phyloP scores from a whole-genome alignment of 2,888 invertebrate genomes.

The Eudasyphora cyanicolor region DNA sequence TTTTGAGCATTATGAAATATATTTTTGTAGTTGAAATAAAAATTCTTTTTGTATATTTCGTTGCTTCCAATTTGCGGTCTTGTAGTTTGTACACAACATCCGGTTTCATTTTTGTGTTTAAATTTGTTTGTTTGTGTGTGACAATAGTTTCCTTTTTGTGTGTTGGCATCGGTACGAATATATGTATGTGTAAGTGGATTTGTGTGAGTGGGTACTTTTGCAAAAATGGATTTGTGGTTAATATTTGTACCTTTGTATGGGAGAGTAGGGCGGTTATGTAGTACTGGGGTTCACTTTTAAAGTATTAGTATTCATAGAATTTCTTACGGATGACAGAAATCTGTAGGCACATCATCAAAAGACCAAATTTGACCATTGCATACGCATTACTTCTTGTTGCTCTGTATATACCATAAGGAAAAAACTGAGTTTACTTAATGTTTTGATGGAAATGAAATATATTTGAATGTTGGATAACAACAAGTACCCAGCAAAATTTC shows the following conservation, averaged over 20 bases:
- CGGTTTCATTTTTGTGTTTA: conserved; percentile 30
- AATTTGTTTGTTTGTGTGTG: too few relatives aligned
- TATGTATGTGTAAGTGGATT: not conserved
- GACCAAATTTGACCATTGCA: too few relatives aligned
- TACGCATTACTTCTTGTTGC: too few relatives aligned
- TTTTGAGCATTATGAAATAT: not conserved
- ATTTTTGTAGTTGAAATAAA: not conserved
- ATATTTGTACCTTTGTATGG: not conserved
- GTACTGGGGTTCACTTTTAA: not conserved
- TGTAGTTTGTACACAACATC: conserved; percentile 38
- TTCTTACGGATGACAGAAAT: not conserved
- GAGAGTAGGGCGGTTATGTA: too few relatives aligned
- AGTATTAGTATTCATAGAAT: not conserved
- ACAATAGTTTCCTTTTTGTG: conserved; percentile 23
- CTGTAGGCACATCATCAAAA: not conserved
- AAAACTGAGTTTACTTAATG: too few relatives aligned
- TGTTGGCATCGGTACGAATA: not conserved
- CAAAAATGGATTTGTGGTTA: conserved; percentile 30
- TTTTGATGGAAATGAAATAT: too few relatives aligned
- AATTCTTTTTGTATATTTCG: conserved; percentile 1
- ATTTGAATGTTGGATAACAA: too few relatives aligned
- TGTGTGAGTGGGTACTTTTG: conserved; percentile 19
- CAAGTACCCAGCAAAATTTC: too few relatives aligned
- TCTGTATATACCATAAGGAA: too few relatives aligned
- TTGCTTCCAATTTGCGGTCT: conserved; percentile 14